Conservation (phyloP, 1,140 invertebrate species). For the Ips typographus region DNA sequence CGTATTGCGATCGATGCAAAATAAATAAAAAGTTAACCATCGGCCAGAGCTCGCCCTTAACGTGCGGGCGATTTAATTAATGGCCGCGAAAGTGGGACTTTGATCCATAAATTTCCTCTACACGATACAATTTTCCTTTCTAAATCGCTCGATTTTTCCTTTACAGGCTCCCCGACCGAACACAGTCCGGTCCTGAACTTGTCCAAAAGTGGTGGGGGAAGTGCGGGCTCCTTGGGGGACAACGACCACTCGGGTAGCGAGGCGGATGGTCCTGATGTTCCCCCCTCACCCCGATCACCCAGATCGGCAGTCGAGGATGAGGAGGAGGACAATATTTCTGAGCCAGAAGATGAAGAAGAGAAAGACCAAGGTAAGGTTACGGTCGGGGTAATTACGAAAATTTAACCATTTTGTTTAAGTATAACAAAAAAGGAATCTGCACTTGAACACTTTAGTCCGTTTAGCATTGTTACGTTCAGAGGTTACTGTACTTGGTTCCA, state of each 20-base stretch:
- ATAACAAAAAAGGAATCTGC: too few species aligned
- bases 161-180: conserved; percentile 77
- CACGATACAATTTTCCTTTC: too few species aligned
- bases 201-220: conserved; percentile 77
- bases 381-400: neutral
- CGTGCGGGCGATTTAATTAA: conserved; percentile 36
- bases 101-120: conserved; percentile 30
- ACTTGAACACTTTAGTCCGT: too few species aligned
- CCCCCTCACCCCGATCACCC: conserved; percentile 60
- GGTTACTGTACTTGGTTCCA: too few species aligned
- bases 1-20: conserved; percentile 31
- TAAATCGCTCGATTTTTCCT: neutral
- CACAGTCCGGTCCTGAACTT: conserved; percentile 89
- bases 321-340: conserved; percentile 73
- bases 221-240: conserved; percentile 56
- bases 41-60: conserved; percentile 17
- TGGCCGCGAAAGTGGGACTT: conserved; percentile 35
- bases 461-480: too few species aligned
- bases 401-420: neutral
- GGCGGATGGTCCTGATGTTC: conserved; percentile 57
- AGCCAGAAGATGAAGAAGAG: conserved; percentile 80
- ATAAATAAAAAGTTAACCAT: conserved; percentile 40
- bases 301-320: conserved; percentile 70
- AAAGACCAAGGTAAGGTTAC: conserved; percentile 73
- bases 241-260: conserved; percentile 65